Conservation (phyloP, 2,797 vertebrate species). For the Triplophysa bombifrons region DNA sequence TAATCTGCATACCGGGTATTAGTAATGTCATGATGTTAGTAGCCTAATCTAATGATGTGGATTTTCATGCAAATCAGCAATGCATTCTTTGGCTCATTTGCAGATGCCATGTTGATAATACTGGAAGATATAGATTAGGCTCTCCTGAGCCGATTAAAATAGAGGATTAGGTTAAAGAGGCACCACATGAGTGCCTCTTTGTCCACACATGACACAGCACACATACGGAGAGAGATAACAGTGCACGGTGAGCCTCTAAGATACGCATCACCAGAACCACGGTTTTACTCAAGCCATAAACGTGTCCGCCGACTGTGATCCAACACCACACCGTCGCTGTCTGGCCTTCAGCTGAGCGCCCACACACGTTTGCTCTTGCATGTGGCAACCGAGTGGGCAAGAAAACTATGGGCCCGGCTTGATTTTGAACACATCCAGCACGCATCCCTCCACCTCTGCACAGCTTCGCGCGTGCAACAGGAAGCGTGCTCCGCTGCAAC, state of each 20-base stretch:
- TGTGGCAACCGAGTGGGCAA: slow-evolving; percentile 34
- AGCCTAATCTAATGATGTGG: slow-evolving; percentile 11
- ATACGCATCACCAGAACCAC: slow-evolving; percentile 16
- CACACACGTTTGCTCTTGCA: slow-evolving; percentile 15
- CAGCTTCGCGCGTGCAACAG: slow-evolving; percentile 52
- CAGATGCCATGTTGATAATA: slow-evolving; percentile 2
- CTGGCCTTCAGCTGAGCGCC: slow-evolving; percentile 26
- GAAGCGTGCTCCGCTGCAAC: slow-evolving; percentile 51
- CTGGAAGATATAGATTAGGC: slow-evolving; percentile 11
- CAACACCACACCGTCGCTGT: slow-evolving; percentile 10
- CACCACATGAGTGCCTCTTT: slow-evolving; percentile 41
- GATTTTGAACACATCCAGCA: background rate
- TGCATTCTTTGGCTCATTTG: slow-evolving; percentile 12
- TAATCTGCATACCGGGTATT: slow-evolving; percentile 16
- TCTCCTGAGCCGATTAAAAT: background rate
- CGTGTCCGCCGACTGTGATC: background rate
- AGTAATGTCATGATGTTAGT: slow-evolving; percentile 9
- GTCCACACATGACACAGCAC: slow-evolving; percentile 12
- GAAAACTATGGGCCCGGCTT: slow-evolving; percentile 22
- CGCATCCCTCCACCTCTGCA: slow-evolving; percentile 41
- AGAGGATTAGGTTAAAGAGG: slow-evolving; percentile 32
- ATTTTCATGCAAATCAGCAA: slow-evolving; percentile 27
- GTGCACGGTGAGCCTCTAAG: background rate
- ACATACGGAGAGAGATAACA: slow-evolving; percentile 33
- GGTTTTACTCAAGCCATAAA: background rate